Percentiles rank a stretch among this genome's conserved stretches.
These are phyloP conservation scores for Sycophaga agraensis DNA, from an alignment of 1,140 invertebrate species.

Conservation along the genomic window DNA sequence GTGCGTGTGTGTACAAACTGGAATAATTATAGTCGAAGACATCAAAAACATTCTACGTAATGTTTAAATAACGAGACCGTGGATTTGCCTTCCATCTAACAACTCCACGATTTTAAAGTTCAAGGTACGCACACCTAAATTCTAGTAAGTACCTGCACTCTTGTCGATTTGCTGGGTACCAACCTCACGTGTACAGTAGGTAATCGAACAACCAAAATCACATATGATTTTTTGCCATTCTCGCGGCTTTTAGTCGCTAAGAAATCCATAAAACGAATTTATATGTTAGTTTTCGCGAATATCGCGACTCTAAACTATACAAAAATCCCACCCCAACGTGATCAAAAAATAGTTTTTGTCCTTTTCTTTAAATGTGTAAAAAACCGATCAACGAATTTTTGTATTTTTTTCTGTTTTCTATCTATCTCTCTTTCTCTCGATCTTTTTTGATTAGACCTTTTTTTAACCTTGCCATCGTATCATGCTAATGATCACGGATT, in stretches of 20 bases:
- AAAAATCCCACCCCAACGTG: constrained; percentile 5
- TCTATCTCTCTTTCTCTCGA: neutral
- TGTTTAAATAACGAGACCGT: constrained; percentile 52
- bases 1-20: constrained; percentile 57
- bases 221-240: constrained; percentile 14
- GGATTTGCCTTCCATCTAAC: constrained; percentile 42
- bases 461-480: too few relatives aligned
- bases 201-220: constrained; percentile 29
- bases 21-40: constrained; percentile 58
- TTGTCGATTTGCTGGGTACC: too few relatives aligned
- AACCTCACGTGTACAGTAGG: too few relatives aligned
- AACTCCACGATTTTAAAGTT: too few relatives aligned
- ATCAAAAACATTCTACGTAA: constrained; percentile 59
- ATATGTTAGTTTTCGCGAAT: neutral
- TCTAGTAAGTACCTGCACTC: too few relatives aligned
- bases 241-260: constrained; percentile 1
- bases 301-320: constrained; percentile 5
- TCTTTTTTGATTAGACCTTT: too few relatives aligned
- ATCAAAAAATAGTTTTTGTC: constrained; percentile 30
- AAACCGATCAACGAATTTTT: constrained; percentile 13
- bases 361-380: neutral
- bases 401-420: constrained; percentile 4
- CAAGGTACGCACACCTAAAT: too few relatives aligned
- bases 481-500: neutral
- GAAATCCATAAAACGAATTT: constrained; percentile 4